These are phyloP conservation scores for Cladopsammia gracilis DNA, from an alignment of 64 coral and sea anemone species.

Conservation along the genomic window DNA sequence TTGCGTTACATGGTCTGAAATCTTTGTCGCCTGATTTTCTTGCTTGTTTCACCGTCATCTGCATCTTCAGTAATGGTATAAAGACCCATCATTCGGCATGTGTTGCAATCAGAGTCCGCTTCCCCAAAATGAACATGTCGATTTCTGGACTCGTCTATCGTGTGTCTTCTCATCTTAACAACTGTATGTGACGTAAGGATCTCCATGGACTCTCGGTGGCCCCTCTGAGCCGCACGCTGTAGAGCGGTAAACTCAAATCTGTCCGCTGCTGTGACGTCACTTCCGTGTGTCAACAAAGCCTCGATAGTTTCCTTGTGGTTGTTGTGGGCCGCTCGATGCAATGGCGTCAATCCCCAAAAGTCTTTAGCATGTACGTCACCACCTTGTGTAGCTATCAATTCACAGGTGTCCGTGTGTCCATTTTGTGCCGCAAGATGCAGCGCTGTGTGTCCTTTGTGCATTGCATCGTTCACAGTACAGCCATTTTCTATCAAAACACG, in stretches of 20 bases:
- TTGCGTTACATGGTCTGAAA: conserved; percentile 14
- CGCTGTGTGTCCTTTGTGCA: conserved; percentile 62
- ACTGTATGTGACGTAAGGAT: conserved; percentile 58
- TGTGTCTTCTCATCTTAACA: conserved; percentile 34
- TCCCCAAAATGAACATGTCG: conserved; percentile 47
- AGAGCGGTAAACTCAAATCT: conserved; percentile 79
- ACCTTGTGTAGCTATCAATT: conserved; percentile 60
- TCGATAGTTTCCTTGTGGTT: conserved; percentile 70
- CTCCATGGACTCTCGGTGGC: conserved; percentile 68
- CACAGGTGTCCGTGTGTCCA: conserved; percentile 66
- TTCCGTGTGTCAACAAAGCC: conserved; percentile 60
- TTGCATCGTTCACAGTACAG: conserved; percentile 46
- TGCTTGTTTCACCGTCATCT: not conserved
- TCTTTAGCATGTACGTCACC: conserved; percentile 60
- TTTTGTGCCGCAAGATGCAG: conserved; percentile 89
- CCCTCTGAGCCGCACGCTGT: conserved; percentile 73
- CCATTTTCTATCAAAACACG: conserved; percentile 63
- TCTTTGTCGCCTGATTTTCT: conserved; percentile 4
- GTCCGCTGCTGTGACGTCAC: conserved; percentile 57
- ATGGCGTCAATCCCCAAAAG: conserved; percentile 62
- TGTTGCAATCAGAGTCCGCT: conserved; percentile 51
- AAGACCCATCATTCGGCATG: conserved; percentile 74
- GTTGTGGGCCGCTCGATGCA: conserved; percentile 89
- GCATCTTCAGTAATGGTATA: conserved; percentile 7
- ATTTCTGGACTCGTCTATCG: not conserved